Evolutionary conservation across 2,113 vertebrate genomes (phyloP), one percentile per base, ranked within the genome.

Genomic region (Catharus bicknelli): DNA sequence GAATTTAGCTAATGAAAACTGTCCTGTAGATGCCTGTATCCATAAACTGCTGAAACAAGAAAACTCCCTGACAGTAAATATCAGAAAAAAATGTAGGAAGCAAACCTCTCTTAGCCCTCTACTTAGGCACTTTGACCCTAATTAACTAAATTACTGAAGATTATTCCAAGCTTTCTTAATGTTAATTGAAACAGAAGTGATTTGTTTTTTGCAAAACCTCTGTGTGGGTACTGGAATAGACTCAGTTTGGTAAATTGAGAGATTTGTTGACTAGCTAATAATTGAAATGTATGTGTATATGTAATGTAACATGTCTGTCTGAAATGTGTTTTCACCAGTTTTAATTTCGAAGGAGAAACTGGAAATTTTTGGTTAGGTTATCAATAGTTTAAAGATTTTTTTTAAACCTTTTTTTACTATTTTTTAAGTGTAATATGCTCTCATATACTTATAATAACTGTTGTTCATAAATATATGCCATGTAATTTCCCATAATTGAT

Each of bases 1-100:
- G 54, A 94, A 90, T 85, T 89, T 69, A 85, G 62, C 53, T 92
- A 84, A 92, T 87, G 74, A 76, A 95, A 89, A 87, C 74, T 86
- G 69, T 93, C 45, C 64, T 7, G 2, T 82, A 86, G 73, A 76
- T 82, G 29, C 42, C 53, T 61, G 8, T 64, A 62, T 90, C 77
- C 70, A 69, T 81, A 78, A 95, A 75, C n/a, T 57, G 66, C 77
- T 43, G 63, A 90, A 93, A 81, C 45, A 54, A 47, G 89, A 94
- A 86, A 67, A 38, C 10, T 76, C 70, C 27, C 42, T 78, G 57
- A 84, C 51, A 84, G 53, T 62, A 84, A 88, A 90, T 72, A 70
- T 89, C 78, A 86, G 63, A 90, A 91, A 83, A 50, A 93, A 80
- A 86, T 84, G 20, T 47, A 40, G 53, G 57, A 93, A 73, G 77